These are phyloP conservation scores for Colius striatus DNA, from an alignment of 2,113 vertebrate species.

Conservation along the genomic window DNA sequence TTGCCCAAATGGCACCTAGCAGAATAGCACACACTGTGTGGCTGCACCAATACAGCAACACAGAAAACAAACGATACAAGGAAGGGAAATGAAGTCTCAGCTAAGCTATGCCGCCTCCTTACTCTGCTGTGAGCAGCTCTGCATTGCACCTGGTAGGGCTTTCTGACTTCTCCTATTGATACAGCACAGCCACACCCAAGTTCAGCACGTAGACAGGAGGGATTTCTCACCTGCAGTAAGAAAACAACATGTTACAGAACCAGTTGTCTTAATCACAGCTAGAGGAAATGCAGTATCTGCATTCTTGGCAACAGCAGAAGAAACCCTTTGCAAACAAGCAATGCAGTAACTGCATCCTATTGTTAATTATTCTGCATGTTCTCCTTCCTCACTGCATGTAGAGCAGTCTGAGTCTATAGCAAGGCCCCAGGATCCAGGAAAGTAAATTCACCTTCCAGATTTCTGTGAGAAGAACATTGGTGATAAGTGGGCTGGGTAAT, in stretches of 20 bases:
- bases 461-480: neutral
- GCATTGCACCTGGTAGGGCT: neutral
- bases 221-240: neutral
- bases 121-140: neutral
- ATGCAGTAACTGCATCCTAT: neutral
- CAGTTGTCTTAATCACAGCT: neutral
- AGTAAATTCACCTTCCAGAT: neutral
- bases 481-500: neutral
- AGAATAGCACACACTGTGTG: neutral
- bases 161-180: neutral
- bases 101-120: neutral
- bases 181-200: neutral
- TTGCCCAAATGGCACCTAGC: neutral
- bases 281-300: neutral
- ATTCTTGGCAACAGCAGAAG: slow-evolving; percentile 9
- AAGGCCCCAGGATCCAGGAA: neutral
- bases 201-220: neutral
- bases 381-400: neutral
- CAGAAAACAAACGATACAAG: neutral
- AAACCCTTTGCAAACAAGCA: neutral
- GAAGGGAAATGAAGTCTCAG: neutral
- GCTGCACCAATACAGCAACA: neutral
- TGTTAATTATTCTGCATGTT: slow-evolving; percentile 8
- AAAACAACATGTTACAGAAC: neutral
- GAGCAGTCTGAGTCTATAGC: neutral